Evolutionary conservation across 1,140 invertebrate genomes (phyloP).

Genomic region (Cheumatopsyche charites): DNA sequence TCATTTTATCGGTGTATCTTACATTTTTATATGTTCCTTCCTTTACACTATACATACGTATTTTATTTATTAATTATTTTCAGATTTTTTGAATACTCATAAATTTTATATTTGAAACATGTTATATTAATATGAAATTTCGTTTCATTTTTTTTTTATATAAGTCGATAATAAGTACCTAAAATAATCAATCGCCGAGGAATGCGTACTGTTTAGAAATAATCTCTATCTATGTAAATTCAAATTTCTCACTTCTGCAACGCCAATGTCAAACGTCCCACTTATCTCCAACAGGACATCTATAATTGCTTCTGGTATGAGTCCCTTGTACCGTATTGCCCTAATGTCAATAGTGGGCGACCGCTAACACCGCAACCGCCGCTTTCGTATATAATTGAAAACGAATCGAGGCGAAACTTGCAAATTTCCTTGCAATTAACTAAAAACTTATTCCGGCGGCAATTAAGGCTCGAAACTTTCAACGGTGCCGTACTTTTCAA

Average conservation of each 20-base stretch:
- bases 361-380: slow-evolving; percentile 1
- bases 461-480: background rate
- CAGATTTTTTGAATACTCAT: too few relatives aligned
- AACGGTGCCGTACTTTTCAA: background rate
- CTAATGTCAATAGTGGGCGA: slow-evolving; percentile 36
- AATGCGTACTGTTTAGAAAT: too few relatives aligned
- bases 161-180: too few relatives aligned
- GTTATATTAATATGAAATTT: too few relatives aligned
- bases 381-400: slow-evolving; percentile 10
- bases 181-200: too few relatives aligned
- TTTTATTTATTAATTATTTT: too few relatives aligned
- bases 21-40: too few relatives aligned
- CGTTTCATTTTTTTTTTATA: too few relatives aligned
- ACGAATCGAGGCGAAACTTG: background rate
- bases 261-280: slow-evolving; percentile 21
- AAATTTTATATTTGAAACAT: too few relatives aligned
- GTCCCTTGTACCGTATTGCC: slow-evolving; percentile 31
- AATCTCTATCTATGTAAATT: background rate
- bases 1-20: too few relatives aligned
- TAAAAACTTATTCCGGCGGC: background rate
- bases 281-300: slow-evolving; percentile 40
- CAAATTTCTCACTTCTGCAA: slow-evolving; percentile 1
- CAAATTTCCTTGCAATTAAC: slow-evolving; percentile 16
- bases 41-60: too few relatives aligned
- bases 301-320: slow-evolving; percentile 44